Evolutionary conservation across 2,888 invertebrate genomes (phyloP).

Genomic region (Ochropleura leucogaster): DNA sequence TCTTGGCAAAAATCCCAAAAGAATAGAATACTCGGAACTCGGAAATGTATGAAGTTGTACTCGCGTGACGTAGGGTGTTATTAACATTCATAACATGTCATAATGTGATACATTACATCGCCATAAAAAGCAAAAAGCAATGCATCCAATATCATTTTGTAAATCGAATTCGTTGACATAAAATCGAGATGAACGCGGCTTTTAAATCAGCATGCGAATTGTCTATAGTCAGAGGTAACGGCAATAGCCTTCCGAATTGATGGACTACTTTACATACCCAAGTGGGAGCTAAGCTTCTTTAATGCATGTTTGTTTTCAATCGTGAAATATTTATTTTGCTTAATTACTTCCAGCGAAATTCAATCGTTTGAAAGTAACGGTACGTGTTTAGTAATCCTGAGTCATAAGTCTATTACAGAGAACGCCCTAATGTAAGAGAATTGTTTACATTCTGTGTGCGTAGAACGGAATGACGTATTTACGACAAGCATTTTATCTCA

Average conservation of each 20-base stretch:
- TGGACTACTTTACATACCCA: constrained; percentile 41
- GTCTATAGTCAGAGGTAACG: constrained; percentile 42
- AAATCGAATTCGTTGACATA: constrained; percentile 53
- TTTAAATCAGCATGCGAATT: constrained; percentile 49
- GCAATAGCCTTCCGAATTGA: constrained; percentile 45
- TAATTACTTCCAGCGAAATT: constrained; percentile 49
- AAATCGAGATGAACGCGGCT: constrained; percentile 42
- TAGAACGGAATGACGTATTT: constrained; percentile 26
- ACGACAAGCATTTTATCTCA: constrained; percentile 37
- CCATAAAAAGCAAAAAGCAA: constrained; percentile 45
- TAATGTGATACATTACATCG: constrained; percentile 44
- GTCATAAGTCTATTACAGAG: constrained; percentile 26
- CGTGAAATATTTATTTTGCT: constrained; percentile 48
- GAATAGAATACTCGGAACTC: constrained; percentile 52
- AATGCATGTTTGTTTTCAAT: constrained; percentile 53
- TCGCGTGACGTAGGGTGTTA: constrained; percentile 45
- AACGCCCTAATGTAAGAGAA: constrained; percentile 14
- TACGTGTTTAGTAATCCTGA: constrained; percentile 25
- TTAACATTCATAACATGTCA: constrained; percentile 45
- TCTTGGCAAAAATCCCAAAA: constrained; percentile 62
- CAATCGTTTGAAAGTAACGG: constrained; percentile 41
- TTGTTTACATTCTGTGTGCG: constrained; percentile 35
- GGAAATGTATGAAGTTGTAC: constrained; percentile 51
- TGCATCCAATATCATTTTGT: constrained; percentile 47
- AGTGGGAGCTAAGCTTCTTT: constrained; percentile 50